Conservation (phyloP, 35 echinoderm and acorn worm species). For the Ophiothrix spiculata region DNA sequence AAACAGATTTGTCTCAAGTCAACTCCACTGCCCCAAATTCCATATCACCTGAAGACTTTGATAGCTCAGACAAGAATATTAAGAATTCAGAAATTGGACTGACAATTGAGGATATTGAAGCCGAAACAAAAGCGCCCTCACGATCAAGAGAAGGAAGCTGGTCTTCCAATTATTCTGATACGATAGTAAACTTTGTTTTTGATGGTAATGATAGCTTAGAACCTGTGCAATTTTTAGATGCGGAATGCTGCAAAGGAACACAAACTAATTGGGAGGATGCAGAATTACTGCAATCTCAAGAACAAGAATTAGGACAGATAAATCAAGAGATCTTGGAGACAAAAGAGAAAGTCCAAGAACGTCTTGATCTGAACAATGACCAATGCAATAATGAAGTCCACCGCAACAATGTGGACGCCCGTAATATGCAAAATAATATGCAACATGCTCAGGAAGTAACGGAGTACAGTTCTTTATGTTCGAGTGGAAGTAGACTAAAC, state of each 20-base stretch:
- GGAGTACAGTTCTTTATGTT: not conserved
- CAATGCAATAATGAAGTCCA: not conserved
- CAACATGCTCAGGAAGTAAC: not conserved
- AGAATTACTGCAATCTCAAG: not conserved
- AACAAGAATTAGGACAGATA: not conserved
- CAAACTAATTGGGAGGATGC: constrained; percentile 16
- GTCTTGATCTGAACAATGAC: not conserved
- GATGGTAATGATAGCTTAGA: constrained; percentile 3
- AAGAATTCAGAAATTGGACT: not conserved
- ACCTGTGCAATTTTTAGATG: constrained; percentile 17
- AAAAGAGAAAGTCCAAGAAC: not conserved
- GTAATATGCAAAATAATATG: not conserved
- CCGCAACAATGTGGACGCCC: not conserved
- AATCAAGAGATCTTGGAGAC: not conserved
- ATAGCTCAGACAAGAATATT: not conserved
- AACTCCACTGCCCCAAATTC: no score
- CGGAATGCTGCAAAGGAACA: constrained; percentile 42
- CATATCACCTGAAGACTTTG: not conserved
- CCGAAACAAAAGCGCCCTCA: not conserved
- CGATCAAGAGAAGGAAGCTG: not conserved
- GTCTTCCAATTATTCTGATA: constrained; percentile 48
- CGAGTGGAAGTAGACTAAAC: not conserved
- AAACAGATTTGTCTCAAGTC: no score
- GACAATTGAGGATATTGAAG: constrained; percentile 30
- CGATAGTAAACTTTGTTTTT: constrained; percentile 38